Evolutionary conservation across 2,888 invertebrate species (phyloP).

Genomic region (Agelastica alni): DNA sequence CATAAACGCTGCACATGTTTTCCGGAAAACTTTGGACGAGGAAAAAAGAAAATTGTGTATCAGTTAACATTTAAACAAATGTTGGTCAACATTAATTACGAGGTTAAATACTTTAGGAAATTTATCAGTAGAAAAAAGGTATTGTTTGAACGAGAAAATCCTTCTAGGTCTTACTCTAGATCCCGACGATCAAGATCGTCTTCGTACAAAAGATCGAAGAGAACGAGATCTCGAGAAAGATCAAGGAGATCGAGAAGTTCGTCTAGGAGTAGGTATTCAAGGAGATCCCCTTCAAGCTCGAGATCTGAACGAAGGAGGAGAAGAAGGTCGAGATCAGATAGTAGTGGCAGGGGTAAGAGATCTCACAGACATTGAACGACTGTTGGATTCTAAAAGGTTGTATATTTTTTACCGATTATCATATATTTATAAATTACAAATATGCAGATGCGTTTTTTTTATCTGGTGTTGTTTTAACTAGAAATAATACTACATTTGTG

Average conservation of each 20-base stretch:
- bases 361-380: constrained; percentile 41
- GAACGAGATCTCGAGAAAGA: constrained; percentile 31
- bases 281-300: constrained; percentile 29
- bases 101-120: no score
- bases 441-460: constrained; percentile 20
- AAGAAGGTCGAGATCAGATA: constrained; percentile 33
- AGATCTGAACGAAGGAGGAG: constrained; percentile 31
- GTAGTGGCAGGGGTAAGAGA: constrained; percentile 46
- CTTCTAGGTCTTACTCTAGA: constrained; percentile 31
- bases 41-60: no score
- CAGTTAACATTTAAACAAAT: no score
- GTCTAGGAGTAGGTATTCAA: constrained; percentile 33
- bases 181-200: constrained; percentile 33
- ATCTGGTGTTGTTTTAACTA: no score
- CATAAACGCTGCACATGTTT: no score
- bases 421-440: constrained; percentile 17
- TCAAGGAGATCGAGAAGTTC: constrained; percentile 31
- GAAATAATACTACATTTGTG: no score
- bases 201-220: constrained; percentile 34
- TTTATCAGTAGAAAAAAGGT: no score
- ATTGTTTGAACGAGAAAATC: no score
- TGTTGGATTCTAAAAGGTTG: constrained; percentile 32
- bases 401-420: constrained; percentile 30
- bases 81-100: no score
- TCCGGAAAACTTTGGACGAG: no score